Base-by-base conservation (phyloP, 2,797 vertebrate species). In the Oreochromis grahami region DNA sequence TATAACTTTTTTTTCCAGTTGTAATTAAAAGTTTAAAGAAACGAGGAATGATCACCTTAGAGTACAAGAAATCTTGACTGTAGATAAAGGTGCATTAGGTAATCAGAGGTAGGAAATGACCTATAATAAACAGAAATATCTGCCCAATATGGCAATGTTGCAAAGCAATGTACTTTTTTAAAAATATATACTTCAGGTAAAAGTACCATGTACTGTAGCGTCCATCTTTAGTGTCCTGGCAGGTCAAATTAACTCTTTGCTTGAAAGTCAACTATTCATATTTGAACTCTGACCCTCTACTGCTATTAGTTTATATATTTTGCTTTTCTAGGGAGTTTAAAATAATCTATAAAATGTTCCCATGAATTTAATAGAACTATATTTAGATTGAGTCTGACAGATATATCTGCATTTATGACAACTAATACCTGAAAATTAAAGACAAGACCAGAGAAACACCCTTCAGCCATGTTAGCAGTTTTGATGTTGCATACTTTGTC, bases 71-170 rank as follows among this genome's bases (percentile, higher is more conserved):
- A 74, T 38, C 21, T 45, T 77, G 29, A 76, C 63, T 12, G 29
- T 78, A 41, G 58, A 15, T 70, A 79, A 85, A 85, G 56, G 53
- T 80, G 82, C 68, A 85, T 83, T 90, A 15, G 45, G 32, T 83
- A 6, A 41, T 79, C 43, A 34, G 45, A 82, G 55, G 55, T 56
- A 56, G 29, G 21, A 86, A 83, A 80, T 41, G 19, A 52, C 10
- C 10, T 86, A 17, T 34, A 34, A 77, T 38, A 14, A 80, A 70
- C 36, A 36, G 26, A 68, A 45, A 55, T 29, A 48, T 11, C n/a
- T 82, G 17, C 68, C 32, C 34, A n/a, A 11, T 34, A 12, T 34
- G 56, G 56, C 32, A 65, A 14, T 43, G 63, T 43, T 43, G 36
- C 63, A 43, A 68, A 68, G 36, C 63, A 68, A 43, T 68, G 24